Evolutionary conservation across 2,888 invertebrate genomes (phyloP).

Genomic region (Clepsis dumicolana): DNA sequence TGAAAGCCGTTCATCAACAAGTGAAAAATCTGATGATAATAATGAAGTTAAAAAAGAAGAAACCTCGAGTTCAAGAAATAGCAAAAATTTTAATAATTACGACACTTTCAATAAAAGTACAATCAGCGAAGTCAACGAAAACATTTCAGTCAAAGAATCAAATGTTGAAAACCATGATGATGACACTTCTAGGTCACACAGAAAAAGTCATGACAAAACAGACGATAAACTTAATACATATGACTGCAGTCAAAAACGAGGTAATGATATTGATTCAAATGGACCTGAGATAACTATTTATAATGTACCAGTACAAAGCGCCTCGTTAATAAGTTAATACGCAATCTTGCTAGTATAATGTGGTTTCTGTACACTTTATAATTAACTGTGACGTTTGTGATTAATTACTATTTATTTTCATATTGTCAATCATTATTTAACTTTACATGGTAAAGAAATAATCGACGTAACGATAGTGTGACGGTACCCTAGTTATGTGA

Average conservation of each 20-base stretch:
- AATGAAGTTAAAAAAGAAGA: background rate
- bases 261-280: background rate
- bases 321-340: slow-evolving; percentile 29
- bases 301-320: slow-evolving; percentile 24
- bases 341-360: background rate
- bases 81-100: background rate
- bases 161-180: background rate
- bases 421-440: background rate
- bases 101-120: background rate
- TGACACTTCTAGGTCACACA: background rate
- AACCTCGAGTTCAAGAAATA: background rate
- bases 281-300: slow-evolving; percentile 27
- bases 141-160: background rate
- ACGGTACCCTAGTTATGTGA: background rate
- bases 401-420: background rate
- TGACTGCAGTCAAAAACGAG: slow-evolving; percentile 5
- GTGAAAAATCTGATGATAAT: background rate
- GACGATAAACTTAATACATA: background rate
- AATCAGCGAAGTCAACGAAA: background rate
- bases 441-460: background rate
- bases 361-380: background rate
- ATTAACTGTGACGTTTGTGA: background rate
- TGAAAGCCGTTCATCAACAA: background rate
- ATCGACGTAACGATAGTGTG: background rate
- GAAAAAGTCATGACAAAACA: background rate